A percentile compares a stretch with the other conserved stretches of the same genome.
These are phyloP conservation scores for Lysandra coridon DNA, from an alignment of 2,888 invertebrate genomes.

Conservation along the genomic window DNA sequence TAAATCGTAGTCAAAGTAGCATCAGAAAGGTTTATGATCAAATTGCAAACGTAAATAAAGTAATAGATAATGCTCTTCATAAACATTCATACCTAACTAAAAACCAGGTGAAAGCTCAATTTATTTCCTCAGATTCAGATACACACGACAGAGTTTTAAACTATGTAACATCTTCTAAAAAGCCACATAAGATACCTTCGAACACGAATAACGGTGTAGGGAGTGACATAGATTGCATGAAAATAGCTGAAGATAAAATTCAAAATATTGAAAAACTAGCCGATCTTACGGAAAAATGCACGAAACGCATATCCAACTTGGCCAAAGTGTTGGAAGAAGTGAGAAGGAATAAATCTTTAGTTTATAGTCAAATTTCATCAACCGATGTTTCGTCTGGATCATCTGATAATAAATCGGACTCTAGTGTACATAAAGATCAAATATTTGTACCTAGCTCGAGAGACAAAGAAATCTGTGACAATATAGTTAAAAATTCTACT, in stretches of 20 bases:
- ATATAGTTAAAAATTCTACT: neutral
- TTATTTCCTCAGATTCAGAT: slow-evolving; percentile 51
- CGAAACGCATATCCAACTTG: slow-evolving; percentile 68
- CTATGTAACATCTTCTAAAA: slow-evolving; percentile 36
- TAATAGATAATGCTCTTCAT: neutral
- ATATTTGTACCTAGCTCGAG: slow-evolving; percentile 35
- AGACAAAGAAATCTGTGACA: slow-evolving; percentile 36
- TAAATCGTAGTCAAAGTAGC: neutral
- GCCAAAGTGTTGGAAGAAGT: slow-evolving; percentile 75
- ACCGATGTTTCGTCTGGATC: slow-evolving; percentile 63
- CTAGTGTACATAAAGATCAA: slow-evolving; percentile 40
- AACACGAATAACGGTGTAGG: slow-evolving; percentile 60
- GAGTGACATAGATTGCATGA: slow-evolving; percentile 60
- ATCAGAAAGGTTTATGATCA: neutral
- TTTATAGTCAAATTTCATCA: slow-evolving; percentile 64
- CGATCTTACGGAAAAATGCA: slow-evolving; percentile 72
- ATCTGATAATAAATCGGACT: slow-evolving; percentile 54
- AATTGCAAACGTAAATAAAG: slow-evolving; percentile 10
- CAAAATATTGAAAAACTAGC: slow-evolving; percentile 77
- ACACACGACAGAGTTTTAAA: slow-evolving; percentile 33
- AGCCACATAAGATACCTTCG: slow-evolving; percentile 55
- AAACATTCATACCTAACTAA: neutral
- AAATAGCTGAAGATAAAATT: slow-evolving; percentile 67
- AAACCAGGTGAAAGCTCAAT: slow-evolving; percentile 36
- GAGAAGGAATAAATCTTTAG: slow-evolving; percentile 67